Conservation (phyloP, 2,888 invertebrate species). For the Glaucopsyche alexis region DNA sequence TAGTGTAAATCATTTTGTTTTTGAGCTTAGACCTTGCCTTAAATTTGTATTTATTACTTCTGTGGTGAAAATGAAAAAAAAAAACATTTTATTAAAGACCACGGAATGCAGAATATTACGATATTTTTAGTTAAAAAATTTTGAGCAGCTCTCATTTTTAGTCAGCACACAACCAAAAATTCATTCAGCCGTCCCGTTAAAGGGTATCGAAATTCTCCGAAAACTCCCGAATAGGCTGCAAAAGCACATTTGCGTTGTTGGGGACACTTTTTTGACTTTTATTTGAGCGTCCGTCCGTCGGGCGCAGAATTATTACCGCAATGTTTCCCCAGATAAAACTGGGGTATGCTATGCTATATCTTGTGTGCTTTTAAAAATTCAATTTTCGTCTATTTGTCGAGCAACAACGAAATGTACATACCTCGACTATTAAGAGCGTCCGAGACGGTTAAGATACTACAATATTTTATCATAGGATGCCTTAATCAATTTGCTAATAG, state of each 20-base stretch:
- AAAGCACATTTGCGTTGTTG: conserved; percentile 40
- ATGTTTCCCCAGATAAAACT: conserved; percentile 47
- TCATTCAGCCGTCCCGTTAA: conserved; percentile 38
- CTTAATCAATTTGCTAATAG: too few species aligned
- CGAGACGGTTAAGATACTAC: too few species aligned
- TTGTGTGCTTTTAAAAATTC: conserved; percentile 47
- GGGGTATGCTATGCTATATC: conserved; percentile 42
- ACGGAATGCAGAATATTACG: too few species aligned
- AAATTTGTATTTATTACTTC: too few species aligned
- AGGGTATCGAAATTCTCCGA: conserved; percentile 36
- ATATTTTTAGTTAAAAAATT: not conserved
- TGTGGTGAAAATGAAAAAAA: too few species aligned
- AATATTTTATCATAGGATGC: too few species aligned
- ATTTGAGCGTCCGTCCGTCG: conserved; percentile 41
- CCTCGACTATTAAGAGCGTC: too few species aligned
- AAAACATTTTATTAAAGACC: too few species aligned
- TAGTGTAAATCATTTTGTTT: too few species aligned
- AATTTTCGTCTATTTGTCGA: conserved; percentile 43
- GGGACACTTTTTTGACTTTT: conserved; percentile 44
- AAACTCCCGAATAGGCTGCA: conserved; percentile 36
- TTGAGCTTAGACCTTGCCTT: too few species aligned
- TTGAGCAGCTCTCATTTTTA: not conserved
- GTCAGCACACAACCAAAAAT: conserved; percentile 30
- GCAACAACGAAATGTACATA: conserved; percentile 30
- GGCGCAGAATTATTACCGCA: conserved; percentile 47